phyloP scores from a whole-genome alignment of 2,888 invertebrate genomes.

The Mimumesa dahlbomi region DNA sequence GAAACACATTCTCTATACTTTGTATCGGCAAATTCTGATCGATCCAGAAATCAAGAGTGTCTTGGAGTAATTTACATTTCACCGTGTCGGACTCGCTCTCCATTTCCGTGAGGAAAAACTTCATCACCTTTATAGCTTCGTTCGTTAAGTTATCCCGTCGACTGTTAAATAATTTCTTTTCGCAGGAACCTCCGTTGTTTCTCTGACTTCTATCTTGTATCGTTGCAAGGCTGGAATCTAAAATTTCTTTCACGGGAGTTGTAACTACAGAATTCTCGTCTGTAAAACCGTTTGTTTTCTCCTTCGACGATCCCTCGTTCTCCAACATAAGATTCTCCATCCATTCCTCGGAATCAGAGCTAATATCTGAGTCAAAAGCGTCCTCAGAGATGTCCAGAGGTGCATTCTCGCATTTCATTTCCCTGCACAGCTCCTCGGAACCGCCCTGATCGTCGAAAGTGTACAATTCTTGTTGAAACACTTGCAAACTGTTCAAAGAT shows the following conservation, averaged over 20 bases:
- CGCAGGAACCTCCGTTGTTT: no score
- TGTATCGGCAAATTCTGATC: constrained; percentile 80
- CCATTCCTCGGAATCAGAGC: constrained; percentile 44
- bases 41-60: constrained; percentile 80
- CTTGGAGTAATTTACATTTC: constrained; percentile 75
- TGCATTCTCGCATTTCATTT: constrained; percentile 68
- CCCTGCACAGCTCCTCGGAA: constrained; percentile 78
- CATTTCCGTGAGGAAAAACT: constrained; percentile 76
- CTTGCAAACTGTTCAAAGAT: constrained; percentile 76
- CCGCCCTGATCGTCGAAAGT: constrained; percentile 80
- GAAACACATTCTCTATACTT: constrained; percentile 82
- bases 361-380: constrained; percentile 56
- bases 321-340: constrained; percentile 38
- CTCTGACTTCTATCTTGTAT: constrained; percentile 1
- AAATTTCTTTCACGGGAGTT: background rate
- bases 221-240: background rate
- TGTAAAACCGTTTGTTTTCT: background rate
- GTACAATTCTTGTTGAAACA: constrained; percentile 76
- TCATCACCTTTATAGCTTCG: constrained; percentile 70
- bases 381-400: constrained; percentile 67
- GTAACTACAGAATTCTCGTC: constrained; percentile 7
- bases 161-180: no score
- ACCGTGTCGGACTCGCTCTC: constrained; percentile 70
- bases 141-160: constrained; percentile 48
- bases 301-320: constrained; percentile 14